Evolutionary conservation across 2,888 invertebrate species (phyloP), one percentile per base, ranked within the genome.

Genomic region (Nasonia oneida): DNA sequence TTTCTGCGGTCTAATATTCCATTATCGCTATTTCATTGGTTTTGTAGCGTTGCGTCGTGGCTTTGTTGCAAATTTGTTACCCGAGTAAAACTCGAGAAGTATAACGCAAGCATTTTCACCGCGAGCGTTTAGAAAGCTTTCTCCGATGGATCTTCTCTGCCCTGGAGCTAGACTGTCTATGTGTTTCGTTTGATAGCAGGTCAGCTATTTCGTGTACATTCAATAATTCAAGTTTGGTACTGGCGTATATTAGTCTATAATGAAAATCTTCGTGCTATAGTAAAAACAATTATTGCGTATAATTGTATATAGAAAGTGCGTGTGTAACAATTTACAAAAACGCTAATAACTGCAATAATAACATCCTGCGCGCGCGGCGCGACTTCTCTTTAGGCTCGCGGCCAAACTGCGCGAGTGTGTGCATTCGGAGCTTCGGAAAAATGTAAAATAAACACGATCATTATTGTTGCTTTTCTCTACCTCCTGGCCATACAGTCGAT

Each of bases 301-400:
- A 29, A 47, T 10, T n/a, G n/a, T n/a, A n/a, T n/a, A n/a, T n/a
- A n/a, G 73, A 39, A 42, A 23, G 39, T 73, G 47, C 73, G 39
- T 73, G n/a, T 23, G 42, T 39, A 73, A 73, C 73, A 47, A 73
- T 73, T 73, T 73, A 47, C 39, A 73, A 73, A 71, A 71, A 71
- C 42, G 33, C 18, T 73, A 73, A 73, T 73, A 73, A 73, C 39
- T 12, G 3, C n/a, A 47, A 73, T 73, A 73, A 42, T 73, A 42
- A 73, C 12, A 47, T 47, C 42, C 50, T 42, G 42, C 10, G 18
- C 50, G 42, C 29, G 29, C 29, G 29, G 29, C 29, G n/a, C n/a
- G n/a, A n/a, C n/a, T n/a, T n/a, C n/a, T 67, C 64, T 33, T 29
- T 14, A n/a, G 1, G 14, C 67, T 8, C 33, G 67, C 67, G 67